phyloP scores from a whole-genome alignment of 1,140 invertebrate species.

The Bombyx mandarina region DNA sequence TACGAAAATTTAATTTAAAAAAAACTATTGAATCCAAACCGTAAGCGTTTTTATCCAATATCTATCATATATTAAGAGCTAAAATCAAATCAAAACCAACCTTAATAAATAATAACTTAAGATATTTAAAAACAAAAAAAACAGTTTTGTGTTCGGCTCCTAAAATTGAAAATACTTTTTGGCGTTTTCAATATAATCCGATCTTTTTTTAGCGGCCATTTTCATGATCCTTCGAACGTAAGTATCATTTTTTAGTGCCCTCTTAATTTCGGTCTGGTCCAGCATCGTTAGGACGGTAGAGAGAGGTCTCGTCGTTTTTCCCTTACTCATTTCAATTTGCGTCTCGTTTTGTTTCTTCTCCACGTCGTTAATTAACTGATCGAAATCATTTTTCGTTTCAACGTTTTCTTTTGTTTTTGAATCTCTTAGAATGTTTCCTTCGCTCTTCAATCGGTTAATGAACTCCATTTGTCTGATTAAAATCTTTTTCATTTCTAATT shows the following conservation, averaged over 20 bases:
- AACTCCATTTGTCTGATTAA: conserved; percentile 3
- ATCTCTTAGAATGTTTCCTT: neutral
- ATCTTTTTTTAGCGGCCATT: conserved; percentile 25
- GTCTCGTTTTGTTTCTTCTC: conserved; percentile 10
- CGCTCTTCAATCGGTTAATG: neutral
- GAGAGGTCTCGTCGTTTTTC: conserved; percentile 5
- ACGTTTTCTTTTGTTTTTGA: neutral
- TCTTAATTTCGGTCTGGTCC: conserved; percentile 26
- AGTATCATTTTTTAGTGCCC: conserved; percentile 29
- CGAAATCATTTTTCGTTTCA: conserved; percentile 17
- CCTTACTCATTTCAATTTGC: neutral
- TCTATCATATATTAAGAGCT: no score
- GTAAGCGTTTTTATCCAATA: no score
- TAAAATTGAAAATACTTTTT: conserved; percentile 6
- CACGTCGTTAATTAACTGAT: conserved; percentile 18
- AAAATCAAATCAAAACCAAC: no score
- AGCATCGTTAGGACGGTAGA: conserved; percentile 23
- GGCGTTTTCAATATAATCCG: conserved; percentile 16
- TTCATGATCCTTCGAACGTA: conserved; percentile 34
- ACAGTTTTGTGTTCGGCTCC: neutral
- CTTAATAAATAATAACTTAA: no score
- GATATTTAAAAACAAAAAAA: no score
- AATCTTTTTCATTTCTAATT: neutral
- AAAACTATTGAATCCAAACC: no score
- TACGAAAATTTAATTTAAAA: no score